Evolutionary conservation across 2,113 vertebrate genomes (phyloP), one percentile per base, ranked within the genome.

Genomic region (Telmatochromis sp.): DNA sequence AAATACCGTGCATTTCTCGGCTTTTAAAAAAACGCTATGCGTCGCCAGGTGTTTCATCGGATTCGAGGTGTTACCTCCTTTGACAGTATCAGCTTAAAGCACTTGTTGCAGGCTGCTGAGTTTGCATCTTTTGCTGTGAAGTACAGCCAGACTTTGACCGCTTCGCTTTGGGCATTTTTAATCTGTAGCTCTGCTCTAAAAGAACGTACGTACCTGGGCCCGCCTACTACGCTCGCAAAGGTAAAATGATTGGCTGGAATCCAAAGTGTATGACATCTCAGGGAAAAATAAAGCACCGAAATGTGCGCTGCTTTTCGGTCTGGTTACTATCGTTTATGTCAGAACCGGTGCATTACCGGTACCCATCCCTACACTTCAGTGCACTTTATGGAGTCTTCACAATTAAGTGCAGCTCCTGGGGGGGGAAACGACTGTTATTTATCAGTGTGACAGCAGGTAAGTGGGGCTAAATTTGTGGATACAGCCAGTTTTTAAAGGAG

Each of bases 141-240:
- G 15, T 50, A 50, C 47, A 50, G 15, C 15, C 7, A 9, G 15
- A 50, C 15, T 17, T 50, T 47, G 45, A 50, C 45, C 1, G 4
- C 47, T 50, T 50, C 1, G 1, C 47, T 1, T 50, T 50, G 2
- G 47, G 17, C 7, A 1, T 50, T 50, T 50, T 50, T 17, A 50
- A 50, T 50, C 47, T 50, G 47, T 50, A 50, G 47, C 17, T 50
- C 0, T 50, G 15, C 47, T 3, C 17, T 50, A 3, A 17, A 50
- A 50, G 7, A 8, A 17, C 2, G 4, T 17, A 17, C 7, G 2
- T 19, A 50, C 7, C 15, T 0, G 7, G 47, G 0, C 47, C 7
- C 4, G 17, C 17, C 7, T 19, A 50, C 47, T 51, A 51, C 0
- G 0, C 47, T 50, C 1, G 0, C 0, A 51, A 19, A 51, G 0